Evolutionary conservation across 2,113 vertebrate genomes (phyloP).

Genomic region (Chloropsis hardwickii): DNA sequence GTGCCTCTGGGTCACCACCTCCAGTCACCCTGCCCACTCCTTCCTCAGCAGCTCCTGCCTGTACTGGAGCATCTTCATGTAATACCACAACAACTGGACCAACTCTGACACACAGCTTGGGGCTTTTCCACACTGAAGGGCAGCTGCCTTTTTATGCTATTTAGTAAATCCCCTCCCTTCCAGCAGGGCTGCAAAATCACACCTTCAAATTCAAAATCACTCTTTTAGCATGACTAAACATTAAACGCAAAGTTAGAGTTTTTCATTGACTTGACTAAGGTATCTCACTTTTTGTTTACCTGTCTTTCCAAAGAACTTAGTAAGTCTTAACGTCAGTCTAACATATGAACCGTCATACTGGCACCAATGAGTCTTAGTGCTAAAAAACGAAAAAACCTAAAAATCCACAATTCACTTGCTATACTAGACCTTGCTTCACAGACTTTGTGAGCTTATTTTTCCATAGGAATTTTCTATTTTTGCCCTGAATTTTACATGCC

Average conservation of each 20-base stretch:
- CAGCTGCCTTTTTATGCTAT: not conserved
- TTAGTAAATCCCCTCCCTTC: not conserved
- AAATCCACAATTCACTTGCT: not conserved
- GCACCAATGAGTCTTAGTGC: not conserved
- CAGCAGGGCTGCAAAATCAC: not conserved
- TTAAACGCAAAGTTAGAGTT: not conserved
- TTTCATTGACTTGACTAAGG: not conserved
- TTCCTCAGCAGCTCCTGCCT: not conserved
- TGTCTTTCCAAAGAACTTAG: not conserved
- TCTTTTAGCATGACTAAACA: not conserved
- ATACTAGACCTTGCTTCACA: not conserved
- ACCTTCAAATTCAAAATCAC: not conserved
- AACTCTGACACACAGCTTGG: not conserved
- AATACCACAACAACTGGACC: fast-evolving
- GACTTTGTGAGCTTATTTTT: not conserved
- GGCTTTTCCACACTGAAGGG: not conserved
- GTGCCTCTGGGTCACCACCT: not conserved
- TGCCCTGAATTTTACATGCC: not conserved
- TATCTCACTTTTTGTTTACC: not conserved
- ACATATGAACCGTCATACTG: not conserved
- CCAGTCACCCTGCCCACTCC: not conserved
- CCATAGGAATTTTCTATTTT: not conserved
- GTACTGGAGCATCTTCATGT: not conserved
- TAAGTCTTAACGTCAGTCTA: not conserved
- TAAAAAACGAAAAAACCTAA: not conserved